Evolutionary conservation across 2,888 invertebrate species (phyloP).

Genomic region (Allygus modestus): DNA sequence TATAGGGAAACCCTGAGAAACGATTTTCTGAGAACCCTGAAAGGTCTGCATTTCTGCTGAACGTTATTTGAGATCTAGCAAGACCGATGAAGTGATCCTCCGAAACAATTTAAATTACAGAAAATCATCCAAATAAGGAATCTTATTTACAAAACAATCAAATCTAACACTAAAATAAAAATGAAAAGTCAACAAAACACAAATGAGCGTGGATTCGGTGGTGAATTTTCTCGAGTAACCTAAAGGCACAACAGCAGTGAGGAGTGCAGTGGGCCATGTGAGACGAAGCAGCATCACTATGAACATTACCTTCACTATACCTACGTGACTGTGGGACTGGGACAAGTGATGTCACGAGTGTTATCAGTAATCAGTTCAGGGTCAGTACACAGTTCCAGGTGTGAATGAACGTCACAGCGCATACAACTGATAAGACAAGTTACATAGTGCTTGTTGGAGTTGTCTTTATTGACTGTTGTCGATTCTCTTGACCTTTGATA

Average conservation of each 20-base stretch:
- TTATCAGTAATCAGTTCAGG: slow-evolving; percentile 23
- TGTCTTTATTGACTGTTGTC: no score
- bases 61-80: no score
- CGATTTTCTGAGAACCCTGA: no score
- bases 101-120: no score
- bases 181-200: neutral
- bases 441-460: neutral
- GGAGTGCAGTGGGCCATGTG: neutral
- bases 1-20: no score
- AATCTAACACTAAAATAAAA: no score
- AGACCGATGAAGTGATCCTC: no score
- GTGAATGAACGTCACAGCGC: slow-evolving; percentile 1
- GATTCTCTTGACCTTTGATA: no score
- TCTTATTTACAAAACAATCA: no score
- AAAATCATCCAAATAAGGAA: no score
- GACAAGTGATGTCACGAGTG: neutral
- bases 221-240: slow-evolving; percentile 16
- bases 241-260: slow-evolving; percentile 4
- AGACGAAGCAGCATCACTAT: neutral
- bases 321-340: neutral
- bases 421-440: neutral
- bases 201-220: neutral
- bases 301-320: neutral
- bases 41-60: no score
- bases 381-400: slow-evolving; percentile 23